A percentile compares a stretch with the other conserved stretches of the same genome.
Evolutionary conservation across 2,113 vertebrate species (phyloP).

Genomic region (Xyliphius kryptos): DNA sequence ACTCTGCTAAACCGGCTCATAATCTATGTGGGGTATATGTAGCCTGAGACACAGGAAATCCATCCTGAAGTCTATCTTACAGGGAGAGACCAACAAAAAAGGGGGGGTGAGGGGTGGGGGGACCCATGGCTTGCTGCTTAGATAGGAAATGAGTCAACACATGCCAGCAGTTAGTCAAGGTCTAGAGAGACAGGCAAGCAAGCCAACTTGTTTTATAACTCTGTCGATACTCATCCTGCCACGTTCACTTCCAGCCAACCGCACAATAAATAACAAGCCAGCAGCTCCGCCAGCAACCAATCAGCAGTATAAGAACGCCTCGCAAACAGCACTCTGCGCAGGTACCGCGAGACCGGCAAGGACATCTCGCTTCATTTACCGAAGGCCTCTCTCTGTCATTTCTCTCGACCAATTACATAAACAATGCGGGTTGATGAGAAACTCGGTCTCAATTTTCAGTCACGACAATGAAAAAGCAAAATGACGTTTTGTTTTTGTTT

Average conservation of each 20-base stretch:
- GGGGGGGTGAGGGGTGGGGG: neutral
- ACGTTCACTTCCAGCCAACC: slow-evolving; percentile 41
- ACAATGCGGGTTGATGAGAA: slow-evolving; percentile 21
- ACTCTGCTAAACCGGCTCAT: too few species aligned
- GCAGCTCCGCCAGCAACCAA: slow-evolving; percentile 40
- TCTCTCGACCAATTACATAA: slow-evolving; percentile 18
- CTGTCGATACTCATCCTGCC: slow-evolving; percentile 39
- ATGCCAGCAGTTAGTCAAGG: slow-evolving; percentile 13
- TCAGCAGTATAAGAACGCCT: slow-evolving; percentile 33
- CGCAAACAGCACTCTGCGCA: slow-evolving; percentile 14
- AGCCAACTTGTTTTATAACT: slow-evolving; percentile 48
- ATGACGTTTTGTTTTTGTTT: too few species aligned
- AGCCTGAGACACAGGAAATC: too few species aligned
- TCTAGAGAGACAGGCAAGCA: slow-evolving; percentile 28
- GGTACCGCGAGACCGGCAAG: neutral
- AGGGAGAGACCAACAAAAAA: too few species aligned
- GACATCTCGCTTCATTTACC: slow-evolving; percentile 12
- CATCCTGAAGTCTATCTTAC: too few species aligned
- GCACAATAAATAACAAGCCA: slow-evolving; percentile 46
- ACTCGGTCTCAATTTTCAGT: neutral
- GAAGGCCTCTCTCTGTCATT: slow-evolving; percentile 3
- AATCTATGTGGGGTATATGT: too few species aligned
- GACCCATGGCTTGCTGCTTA: slow-evolving; percentile 11
- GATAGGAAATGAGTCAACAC: slow-evolving; percentile 3
- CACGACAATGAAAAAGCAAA: slow-evolving; percentile 6